Evolutionary conservation across 2,888 invertebrate species (phyloP).

Genomic region (Plagodis pulveraria): DNA sequence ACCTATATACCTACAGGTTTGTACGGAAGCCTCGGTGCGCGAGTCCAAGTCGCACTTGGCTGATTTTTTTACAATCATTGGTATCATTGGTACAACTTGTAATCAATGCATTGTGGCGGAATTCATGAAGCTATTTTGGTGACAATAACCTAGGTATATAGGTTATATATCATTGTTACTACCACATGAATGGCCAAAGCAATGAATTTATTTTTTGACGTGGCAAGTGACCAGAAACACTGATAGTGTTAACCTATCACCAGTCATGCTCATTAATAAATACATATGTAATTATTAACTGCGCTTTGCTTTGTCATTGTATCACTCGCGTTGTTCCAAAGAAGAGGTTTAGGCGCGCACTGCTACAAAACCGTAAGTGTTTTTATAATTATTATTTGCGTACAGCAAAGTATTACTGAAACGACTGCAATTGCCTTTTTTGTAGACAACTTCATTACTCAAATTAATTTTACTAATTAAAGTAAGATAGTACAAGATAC

Average conservation of each 20-base stretch:
- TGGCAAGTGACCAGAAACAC: too few relatives aligned
- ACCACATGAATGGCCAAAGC: too few relatives aligned
- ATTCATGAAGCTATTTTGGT: too few relatives aligned
- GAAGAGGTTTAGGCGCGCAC: slow-evolving; percentile 18
- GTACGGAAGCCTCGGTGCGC: too few relatives aligned
- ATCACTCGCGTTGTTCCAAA: slow-evolving; percentile 22
- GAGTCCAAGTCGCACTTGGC: too few relatives aligned
- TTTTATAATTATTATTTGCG: background rate
- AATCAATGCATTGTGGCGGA: too few relatives aligned
- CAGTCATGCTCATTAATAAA: slow-evolving; percentile 29
- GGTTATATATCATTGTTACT: too few relatives aligned
- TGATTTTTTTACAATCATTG: too few relatives aligned
- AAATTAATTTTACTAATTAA: background rate
- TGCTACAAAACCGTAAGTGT: slow-evolving; percentile 13
- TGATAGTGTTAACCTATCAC: background rate
- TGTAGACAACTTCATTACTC: background rate
- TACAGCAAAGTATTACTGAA: background rate
- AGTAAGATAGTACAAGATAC: background rate
- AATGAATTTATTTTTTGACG: too few relatives aligned
- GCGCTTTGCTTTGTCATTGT: slow-evolving; percentile 31
- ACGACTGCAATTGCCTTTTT: background rate
- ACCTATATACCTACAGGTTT: too few relatives aligned
- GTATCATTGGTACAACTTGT: too few relatives aligned
- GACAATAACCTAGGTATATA: too few relatives aligned
- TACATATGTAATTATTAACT: slow-evolving; percentile 25